A percentile compares a stretch with the other conserved stretches of the same genome.
Conservation (phyloP, 2,113 vertebrate genomes). For the Dasyprocta punctata region DNA sequence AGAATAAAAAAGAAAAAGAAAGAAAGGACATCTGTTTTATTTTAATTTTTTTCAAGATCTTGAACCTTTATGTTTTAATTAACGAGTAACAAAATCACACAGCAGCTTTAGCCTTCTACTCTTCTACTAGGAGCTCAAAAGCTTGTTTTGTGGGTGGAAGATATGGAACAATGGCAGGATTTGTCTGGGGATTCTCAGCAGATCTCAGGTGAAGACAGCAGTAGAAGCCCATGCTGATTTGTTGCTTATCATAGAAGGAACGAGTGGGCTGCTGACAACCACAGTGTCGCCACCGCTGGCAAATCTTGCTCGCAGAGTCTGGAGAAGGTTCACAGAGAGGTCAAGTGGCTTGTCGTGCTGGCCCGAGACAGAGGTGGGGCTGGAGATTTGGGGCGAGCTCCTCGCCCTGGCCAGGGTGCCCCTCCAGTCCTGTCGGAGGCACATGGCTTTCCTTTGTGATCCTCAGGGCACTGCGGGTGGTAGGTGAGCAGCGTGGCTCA, state of each 20-base stretch:
- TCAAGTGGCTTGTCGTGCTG: neutral
- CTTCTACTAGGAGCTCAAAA: neutral
- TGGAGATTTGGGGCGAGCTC: fast-evolving
- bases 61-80: neutral
- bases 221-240: neutral
- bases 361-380: neutral
- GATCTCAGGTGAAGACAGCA: neutral
- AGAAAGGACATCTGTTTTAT: neutral
- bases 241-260: neutral
- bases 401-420: too few relatives aligned
- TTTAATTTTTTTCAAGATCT: neutral
- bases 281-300: fast-evolving
- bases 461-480: neutral
- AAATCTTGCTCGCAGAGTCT: neutral
- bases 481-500: fast-evolving
- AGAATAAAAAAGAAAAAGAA: neutral
- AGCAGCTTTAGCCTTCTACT: neutral
- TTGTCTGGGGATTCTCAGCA: neutral
- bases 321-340: neutral
- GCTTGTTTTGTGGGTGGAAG: neutral
- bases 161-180: neutral
- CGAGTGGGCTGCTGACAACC: neutral
- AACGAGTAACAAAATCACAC: neutral
- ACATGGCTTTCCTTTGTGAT: neutral
- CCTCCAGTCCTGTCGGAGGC: neutral